Evolutionary conservation across 2,888 invertebrate species (phyloP).

Genomic region (Athalia rosae): DNA sequence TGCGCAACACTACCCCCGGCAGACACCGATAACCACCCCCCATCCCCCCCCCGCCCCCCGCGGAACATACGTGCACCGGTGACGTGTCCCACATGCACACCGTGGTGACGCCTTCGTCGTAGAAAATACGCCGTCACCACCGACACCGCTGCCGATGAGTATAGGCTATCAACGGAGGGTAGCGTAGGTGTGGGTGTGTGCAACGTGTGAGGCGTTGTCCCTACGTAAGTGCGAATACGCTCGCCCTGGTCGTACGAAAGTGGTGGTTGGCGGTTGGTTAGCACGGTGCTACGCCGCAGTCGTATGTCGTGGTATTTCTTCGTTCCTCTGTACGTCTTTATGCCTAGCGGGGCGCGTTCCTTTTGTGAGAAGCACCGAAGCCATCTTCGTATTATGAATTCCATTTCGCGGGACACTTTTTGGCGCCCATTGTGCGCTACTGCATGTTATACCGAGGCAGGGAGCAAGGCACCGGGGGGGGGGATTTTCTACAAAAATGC

Average conservation of each 20-base stretch:
- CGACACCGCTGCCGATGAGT: conserved; percentile 14
- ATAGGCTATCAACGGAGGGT: conserved; percentile 25
- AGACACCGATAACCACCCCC: conserved; percentile 37
- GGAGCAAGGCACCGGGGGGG: conserved; percentile 6
- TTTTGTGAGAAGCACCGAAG: conserved; percentile 51
- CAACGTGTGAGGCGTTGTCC: conserved; percentile 1
- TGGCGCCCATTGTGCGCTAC: conserved; percentile 60
- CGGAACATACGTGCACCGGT: conserved; percentile 1
- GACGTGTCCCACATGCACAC: conserved; percentile 7
- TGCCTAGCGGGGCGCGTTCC: conserved; percentile 32
- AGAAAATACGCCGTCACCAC: conserved; percentile 7
- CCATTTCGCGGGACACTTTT: conserved; percentile 65
- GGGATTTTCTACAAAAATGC: conserved; percentile 31
- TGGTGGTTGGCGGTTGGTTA: background rate
- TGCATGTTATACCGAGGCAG: conserved; percentile 33
- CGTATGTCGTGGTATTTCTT: conserved; percentile 26
- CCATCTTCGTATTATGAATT: conserved; percentile 62
- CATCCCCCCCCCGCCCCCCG: too few relatives aligned
- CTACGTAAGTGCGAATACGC: background rate
- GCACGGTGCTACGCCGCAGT: conserved; percentile 15
- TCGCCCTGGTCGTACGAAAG: background rate
- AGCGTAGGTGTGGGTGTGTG: conserved; percentile 22
- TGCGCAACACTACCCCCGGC: conserved; percentile 57
- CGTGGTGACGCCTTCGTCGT: conserved; percentile 20
- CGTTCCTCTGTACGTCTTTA: conserved; percentile 37